Conservation (phyloP, 2,888 invertebrate genomes). For the Mesorhabditis spiculigera region DNA sequence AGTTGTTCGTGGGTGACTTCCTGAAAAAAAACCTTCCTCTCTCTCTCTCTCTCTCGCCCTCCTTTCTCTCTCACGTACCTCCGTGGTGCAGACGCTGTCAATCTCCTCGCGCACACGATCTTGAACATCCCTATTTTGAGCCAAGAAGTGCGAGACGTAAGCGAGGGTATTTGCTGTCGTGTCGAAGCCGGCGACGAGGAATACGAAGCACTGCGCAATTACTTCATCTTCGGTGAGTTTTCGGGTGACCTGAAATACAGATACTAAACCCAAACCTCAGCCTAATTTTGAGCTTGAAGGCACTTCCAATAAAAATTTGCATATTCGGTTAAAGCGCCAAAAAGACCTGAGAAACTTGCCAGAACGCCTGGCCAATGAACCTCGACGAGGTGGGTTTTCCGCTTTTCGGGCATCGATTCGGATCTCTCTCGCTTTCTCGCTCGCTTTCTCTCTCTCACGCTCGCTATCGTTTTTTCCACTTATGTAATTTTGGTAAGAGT, state of each 20-base stretch:
- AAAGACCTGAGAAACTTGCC: too few species aligned
- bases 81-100: slow-evolving; percentile 21
- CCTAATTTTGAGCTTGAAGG: too few species aligned
- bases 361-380: too few species aligned
- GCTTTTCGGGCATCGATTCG: too few species aligned
- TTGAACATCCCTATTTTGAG: slow-evolving; percentile 57
- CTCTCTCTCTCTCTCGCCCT: neutral
- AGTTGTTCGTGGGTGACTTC: slow-evolving; percentile 40
- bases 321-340: too few species aligned
- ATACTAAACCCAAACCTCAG: too few species aligned
- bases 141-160: slow-evolving; percentile 61
- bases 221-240: slow-evolving; percentile 43
- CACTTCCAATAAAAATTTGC: too few species aligned
- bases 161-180: slow-evolving; percentile 63
- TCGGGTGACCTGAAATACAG: slow-evolving; percentile 22
- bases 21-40: slow-evolving; percentile 8
- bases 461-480: too few species aligned
- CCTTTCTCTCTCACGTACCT: slow-evolving; percentile 19
- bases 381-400: too few species aligned
- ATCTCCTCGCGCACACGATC: slow-evolving; percentile 36
- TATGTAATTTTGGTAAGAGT: too few species aligned
- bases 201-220: slow-evolving; percentile 38
- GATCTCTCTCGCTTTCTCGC: too few species aligned
- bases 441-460: too few species aligned
- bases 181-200: slow-evolving; percentile 57